Evolutionary conservation across 2,888 invertebrate genomes (phyloP), one percentile per base, ranked within the genome.

Genomic region (Phania funesta): DNA sequence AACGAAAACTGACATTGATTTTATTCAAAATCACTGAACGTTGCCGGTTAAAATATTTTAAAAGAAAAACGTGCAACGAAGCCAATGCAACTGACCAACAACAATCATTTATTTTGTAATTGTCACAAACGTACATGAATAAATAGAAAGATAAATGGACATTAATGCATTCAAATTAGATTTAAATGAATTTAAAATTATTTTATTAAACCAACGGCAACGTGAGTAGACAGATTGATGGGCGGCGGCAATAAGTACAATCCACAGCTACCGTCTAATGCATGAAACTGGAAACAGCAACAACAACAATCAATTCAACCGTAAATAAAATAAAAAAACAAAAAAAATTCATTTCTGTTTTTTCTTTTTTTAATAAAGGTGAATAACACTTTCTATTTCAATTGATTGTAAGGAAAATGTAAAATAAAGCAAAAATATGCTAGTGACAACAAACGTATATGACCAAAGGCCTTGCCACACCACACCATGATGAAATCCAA

Each of bases 301-400:
- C 9, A 35, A 16, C 16, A 38, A 6, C 8, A 67, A 60, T 44
- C 24, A 54, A 64, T 62, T 62, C 44, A 73, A 73, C 29, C 62
- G 62, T 60, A 54, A 52, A 71, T 71, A 62, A 71, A 58, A 50
- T 18, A 1, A 56, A 58, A n/a, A 46, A 29, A 18, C 16, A n/a
- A 50, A 60, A 38, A 20, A 44, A 38, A 54, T 26, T 32, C 7
- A 6, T 65, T 58, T 46, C 46, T 52, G 29, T 60, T 13, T 52
- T 4, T 29, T 16, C n/a, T 11, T 16, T 44, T 76, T 54, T 71
- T 54, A 67, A 54, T 44, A 71, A 76, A 76, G 80, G 80, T 81
- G 76, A 81, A 81, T 67, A 80, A 81, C 76, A 76, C 80, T 81
- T 81, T 81, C 76, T 54, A 73, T 80, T 81, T 60, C 48, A 75